phyloP scores from a whole-genome alignment of 2,113 vertebrate species.

The Guaruba guarouba region DNA sequence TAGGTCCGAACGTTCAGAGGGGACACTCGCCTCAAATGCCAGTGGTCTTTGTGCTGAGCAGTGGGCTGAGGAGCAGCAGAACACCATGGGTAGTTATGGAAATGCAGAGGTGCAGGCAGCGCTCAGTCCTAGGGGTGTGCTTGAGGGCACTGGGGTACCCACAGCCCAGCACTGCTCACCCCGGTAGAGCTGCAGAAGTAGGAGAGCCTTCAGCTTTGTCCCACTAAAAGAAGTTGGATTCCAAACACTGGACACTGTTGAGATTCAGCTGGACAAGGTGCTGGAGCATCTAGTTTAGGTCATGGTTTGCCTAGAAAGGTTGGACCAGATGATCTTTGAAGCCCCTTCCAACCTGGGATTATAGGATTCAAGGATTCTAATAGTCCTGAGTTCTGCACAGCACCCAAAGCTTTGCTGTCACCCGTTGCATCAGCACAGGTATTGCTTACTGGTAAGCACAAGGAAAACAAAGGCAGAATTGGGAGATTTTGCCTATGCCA shows the following conservation, averaged over 20 bases:
- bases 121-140: background rate
- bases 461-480: background rate
- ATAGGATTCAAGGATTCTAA: background rate
- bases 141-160: background rate
- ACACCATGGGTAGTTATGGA: background rate
- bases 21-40: slow-evolving; percentile 36
- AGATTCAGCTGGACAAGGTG: background rate
- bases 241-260: background rate
- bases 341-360: background rate
- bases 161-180: no score
- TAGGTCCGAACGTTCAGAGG: background rate
- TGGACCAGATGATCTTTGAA: background rate
- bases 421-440: background rate
- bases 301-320: background rate
- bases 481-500: background rate
- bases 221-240: background rate
- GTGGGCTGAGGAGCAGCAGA: slow-evolving; percentile 32
- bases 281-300: background rate
- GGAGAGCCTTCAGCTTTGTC: accelerated
- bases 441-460: background rate
- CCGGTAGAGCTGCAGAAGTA: background rate
- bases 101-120: background rate
- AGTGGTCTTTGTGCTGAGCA: background rate
- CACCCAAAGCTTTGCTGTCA: background rate
- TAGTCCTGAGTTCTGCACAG: background rate